A percentile compares a stretch with the other conserved stretches of the same genome.
Conservation (phyloP, 2,113 vertebrate genomes). For the Muntiacus reevesi region DNA sequence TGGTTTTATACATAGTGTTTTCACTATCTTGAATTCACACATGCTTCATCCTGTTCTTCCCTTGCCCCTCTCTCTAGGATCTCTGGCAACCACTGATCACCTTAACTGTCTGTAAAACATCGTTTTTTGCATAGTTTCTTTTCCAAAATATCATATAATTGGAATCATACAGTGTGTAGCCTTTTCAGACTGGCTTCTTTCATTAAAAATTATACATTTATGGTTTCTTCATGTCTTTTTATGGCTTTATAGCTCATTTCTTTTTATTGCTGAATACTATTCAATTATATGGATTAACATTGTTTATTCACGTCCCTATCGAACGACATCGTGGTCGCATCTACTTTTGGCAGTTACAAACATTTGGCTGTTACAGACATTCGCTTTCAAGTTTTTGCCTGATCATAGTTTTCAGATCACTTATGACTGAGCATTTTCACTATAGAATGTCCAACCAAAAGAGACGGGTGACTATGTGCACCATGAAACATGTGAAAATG, state of each 20-base stretch:
- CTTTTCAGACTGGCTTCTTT: not conserved
- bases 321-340: not conserved
- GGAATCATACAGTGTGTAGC: not conserved
- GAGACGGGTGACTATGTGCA: not conserved
- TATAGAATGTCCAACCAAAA: not conserved
- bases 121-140: not conserved
- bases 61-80: not conserved
- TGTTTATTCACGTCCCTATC: not conserved
- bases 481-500: not conserved
- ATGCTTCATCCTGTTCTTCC: not conserved
- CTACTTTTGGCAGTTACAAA: not conserved
- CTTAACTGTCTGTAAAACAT: not conserved
- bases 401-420: not conserved
- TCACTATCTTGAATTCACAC: rapidly evolving
- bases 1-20: not conserved
- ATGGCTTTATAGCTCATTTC: not conserved
- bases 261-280: not conserved
- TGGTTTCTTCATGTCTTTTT: not conserved
- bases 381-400: not conserved
- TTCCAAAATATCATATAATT: not conserved
- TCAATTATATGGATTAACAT: not conserved
- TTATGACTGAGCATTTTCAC: not conserved
- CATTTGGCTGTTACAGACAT: not conserved
- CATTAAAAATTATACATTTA: not conserved
- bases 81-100: not conserved